A percentile compares a stretch with the other conserved stretches of the same genome.
These are phyloP conservation scores for Trachops cirrhosus DNA, from an alignment of 2,797 vertebrate genomes.

Conservation along the genomic window DNA sequence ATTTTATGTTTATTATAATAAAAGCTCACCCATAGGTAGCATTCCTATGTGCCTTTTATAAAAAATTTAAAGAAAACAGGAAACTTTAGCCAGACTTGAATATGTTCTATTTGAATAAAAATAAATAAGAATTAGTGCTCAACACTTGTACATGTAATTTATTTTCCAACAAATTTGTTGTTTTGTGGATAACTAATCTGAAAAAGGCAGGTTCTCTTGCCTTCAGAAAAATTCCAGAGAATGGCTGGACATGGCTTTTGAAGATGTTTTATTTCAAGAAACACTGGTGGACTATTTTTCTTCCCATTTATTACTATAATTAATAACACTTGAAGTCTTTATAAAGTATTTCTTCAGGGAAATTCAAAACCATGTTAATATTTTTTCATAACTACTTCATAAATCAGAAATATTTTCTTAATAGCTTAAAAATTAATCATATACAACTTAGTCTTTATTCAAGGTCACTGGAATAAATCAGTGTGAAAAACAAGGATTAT, in stretches of 20 bases:
- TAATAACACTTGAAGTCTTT: slow-evolving; percentile 62
- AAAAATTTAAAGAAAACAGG: not conserved
- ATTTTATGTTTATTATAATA: slow-evolving; percentile 15
- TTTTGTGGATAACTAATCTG: not conserved
- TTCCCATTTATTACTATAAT: slow-evolving; percentile 59
- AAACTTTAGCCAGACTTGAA: not conserved
- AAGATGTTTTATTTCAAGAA: slow-evolving; percentile 28
- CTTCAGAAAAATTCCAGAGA: not conserved
- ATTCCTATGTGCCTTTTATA: not conserved
- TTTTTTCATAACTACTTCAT: slow-evolving; percentile 44
- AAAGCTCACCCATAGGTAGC: not conserved
- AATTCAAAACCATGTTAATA: slow-evolving; percentile 37
- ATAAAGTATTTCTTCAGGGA: slow-evolving; percentile 2
- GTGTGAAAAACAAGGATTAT: not conserved
- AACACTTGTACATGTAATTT: not conserved
- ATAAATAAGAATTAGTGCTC: not conserved
- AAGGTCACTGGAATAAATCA: slow-evolving; percentile 2
- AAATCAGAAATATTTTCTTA: slow-evolving; percentile 54
- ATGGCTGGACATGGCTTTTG: not conserved
- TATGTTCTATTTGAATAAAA: not conserved
- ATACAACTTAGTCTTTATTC: slow-evolving; percentile 17
- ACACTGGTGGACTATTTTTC: not conserved
- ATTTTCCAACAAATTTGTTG: not conserved
- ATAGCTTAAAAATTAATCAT: slow-evolving; percentile 40
- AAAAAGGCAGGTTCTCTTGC: not conserved